Conservation (phyloP, 2,888 invertebrate species). For the Apamea sordens region DNA sequence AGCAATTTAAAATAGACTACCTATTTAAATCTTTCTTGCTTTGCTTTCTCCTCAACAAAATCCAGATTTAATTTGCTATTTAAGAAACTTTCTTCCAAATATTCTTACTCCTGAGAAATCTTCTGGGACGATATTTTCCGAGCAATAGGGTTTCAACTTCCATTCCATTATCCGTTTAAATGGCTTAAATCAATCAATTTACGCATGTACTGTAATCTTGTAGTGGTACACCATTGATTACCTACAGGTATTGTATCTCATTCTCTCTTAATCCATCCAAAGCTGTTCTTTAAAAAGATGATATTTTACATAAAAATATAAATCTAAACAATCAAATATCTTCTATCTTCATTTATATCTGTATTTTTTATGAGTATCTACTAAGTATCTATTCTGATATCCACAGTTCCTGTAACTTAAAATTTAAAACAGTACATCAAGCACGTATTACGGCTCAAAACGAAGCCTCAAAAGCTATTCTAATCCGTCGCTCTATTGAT, state of each 20-base stretch:
- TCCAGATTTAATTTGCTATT: background rate
- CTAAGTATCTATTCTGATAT: background rate
- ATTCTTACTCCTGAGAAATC: background rate
- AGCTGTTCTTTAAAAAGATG: background rate
- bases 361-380: too few species aligned
- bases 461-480: conserved; percentile 39
- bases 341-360: background rate
- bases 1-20: conserved; percentile 1
- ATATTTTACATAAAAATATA: too few species aligned
- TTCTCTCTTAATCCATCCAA: background rate
- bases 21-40: background rate
- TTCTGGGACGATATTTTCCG: background rate
- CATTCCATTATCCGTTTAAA: background rate
- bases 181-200: background rate
- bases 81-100: background rate
- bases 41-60: background rate
- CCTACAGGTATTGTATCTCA: background rate
- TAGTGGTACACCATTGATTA: background rate
- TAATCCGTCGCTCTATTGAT: conserved; percentile 51
- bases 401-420: background rate
- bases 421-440: background rate
- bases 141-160: background rate
- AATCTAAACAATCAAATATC: too few species aligned
- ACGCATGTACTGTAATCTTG: background rate
- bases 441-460: background rate